Percentiles rank a stretch among this genome's conserved stretches.
phyloP scores from a whole-genome alignment of 2,113 vertebrate genomes.

The Python bivittatus region DNA sequence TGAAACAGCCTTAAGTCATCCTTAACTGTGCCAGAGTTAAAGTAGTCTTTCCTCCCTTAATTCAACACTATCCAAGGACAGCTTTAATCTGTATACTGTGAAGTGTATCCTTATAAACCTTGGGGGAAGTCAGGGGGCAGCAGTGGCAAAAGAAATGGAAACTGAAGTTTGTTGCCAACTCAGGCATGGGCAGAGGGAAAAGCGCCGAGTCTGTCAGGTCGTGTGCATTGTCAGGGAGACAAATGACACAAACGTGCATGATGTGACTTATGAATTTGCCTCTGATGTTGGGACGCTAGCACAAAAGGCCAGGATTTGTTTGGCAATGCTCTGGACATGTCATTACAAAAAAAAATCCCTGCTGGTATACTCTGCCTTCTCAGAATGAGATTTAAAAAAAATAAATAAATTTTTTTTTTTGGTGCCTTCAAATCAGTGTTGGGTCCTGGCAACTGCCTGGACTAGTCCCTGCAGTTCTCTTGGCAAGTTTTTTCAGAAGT shows the following conservation, averaged over 20 bases:
- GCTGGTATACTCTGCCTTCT: no score
- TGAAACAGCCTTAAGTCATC: background rate
- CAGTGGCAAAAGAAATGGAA: background rate
- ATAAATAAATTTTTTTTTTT: no score
- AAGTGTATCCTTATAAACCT: background rate
- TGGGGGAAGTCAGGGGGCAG: background rate
- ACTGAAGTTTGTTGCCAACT: background rate
- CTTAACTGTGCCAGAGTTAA: background rate
- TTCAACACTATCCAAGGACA: background rate
- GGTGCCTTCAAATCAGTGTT: no score
- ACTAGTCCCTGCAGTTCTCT: no score
- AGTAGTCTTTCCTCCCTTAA: background rate
- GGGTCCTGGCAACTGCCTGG: no score
- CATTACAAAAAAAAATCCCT: background rate
- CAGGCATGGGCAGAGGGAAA: background rate
- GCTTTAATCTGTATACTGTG: background rate
- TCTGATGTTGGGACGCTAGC: background rate
- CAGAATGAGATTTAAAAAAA: no score
- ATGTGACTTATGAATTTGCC: background rate
- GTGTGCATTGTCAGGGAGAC: background rate
- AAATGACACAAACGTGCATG: background rate
- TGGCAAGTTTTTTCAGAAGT: no score
- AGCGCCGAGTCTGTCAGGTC: background rate
- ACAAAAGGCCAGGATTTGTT: background rate
- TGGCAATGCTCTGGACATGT: background rate